A percentile compares a stretch with the other conserved stretches of the same genome.
These are phyloP conservation scores for Agrypnia vestita DNA, from an alignment of 1,140 invertebrate species.

Conservation along the genomic window DNA sequence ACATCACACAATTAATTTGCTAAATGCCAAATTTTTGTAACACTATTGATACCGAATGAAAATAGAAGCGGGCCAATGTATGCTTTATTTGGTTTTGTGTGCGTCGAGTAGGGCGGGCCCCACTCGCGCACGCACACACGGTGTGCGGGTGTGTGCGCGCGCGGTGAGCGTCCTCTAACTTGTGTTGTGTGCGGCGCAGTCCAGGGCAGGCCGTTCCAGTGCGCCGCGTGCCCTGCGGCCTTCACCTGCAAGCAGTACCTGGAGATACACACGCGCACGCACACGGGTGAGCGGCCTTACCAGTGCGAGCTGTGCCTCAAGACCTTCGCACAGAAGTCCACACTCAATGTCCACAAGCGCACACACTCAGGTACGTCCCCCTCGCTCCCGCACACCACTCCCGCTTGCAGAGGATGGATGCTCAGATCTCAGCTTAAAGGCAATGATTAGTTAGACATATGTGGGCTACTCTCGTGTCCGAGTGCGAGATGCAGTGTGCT, in stretches of 20 bases:
- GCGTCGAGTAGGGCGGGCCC: conserved; percentile 65
- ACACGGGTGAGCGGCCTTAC: conserved; percentile 83
- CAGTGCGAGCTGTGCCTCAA: conserved; percentile 81
- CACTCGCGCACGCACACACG: conserved; percentile 25
- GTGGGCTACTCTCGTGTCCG: conserved; percentile 62
- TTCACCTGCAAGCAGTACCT: conserved; percentile 82
- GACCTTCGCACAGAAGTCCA: conserved; percentile 81
- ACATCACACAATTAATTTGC: not conserved
- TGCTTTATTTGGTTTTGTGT: conserved; percentile 66
- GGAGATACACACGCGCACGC: conserved; percentile 85
- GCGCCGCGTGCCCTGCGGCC: conserved; percentile 81
- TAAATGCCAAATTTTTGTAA: not conserved
- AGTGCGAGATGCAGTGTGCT: conserved; percentile 17
- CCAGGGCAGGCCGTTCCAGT: conserved; percentile 79
- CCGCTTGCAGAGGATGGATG: conserved; percentile 28
- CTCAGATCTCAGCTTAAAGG: conserved; percentile 3
- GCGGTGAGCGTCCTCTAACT: conserved; percentile 47
- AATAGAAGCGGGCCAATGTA: conserved; percentile 66
- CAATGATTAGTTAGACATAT: conserved; percentile 44
- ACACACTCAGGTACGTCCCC: conserved; percentile 77
- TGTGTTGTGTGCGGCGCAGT: conserved; percentile 70
- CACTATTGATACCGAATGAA: conserved; percentile 63
- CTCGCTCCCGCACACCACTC: conserved; percentile 45
- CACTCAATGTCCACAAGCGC: conserved; percentile 83
- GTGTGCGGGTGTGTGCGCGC: conserved; percentile 5